phyloP scores from a whole-genome alignment of 2,888 invertebrate species.

The Hanleya hanleyi region DNA sequence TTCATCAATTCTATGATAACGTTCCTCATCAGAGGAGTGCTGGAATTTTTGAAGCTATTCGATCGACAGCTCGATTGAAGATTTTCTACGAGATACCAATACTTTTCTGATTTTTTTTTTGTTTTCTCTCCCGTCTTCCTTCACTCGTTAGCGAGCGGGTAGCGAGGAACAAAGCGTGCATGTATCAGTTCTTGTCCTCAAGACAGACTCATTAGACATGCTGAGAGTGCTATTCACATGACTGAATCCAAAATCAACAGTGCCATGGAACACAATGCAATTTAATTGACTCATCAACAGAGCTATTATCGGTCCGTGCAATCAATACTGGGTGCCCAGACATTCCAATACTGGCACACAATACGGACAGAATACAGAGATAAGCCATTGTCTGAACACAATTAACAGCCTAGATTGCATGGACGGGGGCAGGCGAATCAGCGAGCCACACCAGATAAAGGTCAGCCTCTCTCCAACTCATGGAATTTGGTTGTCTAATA shows the following conservation, averaged over 20 bases:
- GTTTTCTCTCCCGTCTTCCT: neutral
- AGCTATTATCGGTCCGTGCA: slow-evolving; percentile 41
- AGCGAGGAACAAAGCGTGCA: neutral
- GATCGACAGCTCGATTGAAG: too few relatives aligned
- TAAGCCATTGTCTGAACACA: slow-evolving; percentile 38
- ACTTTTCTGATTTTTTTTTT: neutral
- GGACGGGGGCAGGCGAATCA: neutral
- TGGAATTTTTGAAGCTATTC: too few relatives aligned
- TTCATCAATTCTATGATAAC: too few relatives aligned
- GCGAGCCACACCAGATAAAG: neutral
- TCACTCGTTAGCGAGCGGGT: neutral
- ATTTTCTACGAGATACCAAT: too few relatives aligned
- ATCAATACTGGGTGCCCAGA: slow-evolving; percentile 37
- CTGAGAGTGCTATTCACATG: slow-evolving; percentile 1
- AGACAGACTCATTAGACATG: slow-evolving; percentile 10
- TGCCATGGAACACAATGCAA: slow-evolving; percentile 37
- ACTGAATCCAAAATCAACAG: slow-evolving; percentile 13
- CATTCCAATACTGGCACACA: slow-evolving; percentile 36
- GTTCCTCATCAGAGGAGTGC: too few relatives aligned
- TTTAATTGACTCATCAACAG: slow-evolving; percentile 48
- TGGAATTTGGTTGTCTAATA: too few relatives aligned
- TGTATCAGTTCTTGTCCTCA: neutral
- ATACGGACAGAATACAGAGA: slow-evolving; percentile 16
- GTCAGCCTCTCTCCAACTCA: too few relatives aligned
- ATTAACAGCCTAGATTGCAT: slow-evolving; percentile 27